Evolutionary conservation across 1,140 invertebrate species (phyloP), one percentile per base, ranked within the genome.

Genomic region (Dufourea novaeangliae): DNA sequence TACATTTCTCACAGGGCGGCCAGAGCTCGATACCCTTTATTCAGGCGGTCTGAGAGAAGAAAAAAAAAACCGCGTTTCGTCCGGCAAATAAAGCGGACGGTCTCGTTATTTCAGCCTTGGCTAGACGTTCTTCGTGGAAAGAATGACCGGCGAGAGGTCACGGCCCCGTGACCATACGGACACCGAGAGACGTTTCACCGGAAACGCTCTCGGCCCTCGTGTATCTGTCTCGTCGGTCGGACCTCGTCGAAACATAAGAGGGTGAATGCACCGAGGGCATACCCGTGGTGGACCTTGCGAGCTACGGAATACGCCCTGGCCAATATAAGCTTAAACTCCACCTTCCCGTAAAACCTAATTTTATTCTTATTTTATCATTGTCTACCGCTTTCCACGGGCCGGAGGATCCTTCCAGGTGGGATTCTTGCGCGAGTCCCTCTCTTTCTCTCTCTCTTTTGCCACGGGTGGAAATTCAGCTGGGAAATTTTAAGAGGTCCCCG

Each of bases 291-390:
- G 69, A 79, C 62, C 71, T 52, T 70, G 75, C 59, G 62, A 57
- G 72, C n/a, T n/a, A 70, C 29, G 61, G 25, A 74, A 78, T 84
- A 83, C 70, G 62, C 77, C 72, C 59, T 63, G n/a, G 78, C 70
- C 85, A 87, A 87, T 88, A 87, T 88, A 88, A 88, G 80, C 79
- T 74, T 32, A 29, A 62, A 62, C 63, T 72, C 71, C 69, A 67
- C 68, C 74, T 67, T 4, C 69, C 82, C 84, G 82, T 85, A 86
- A 86, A 86, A 82, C 83, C 77, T 81, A 85, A 88, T 87, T 87
- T 87, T 84, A 86, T 86, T 86, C 86, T 88, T 86, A 87, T 88
- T 87, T 88, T 82, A 83, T 88, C 82, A 86, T 88, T 85, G 77
- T 84, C 80, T 68, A 52, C 20, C n/a, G 22, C 34, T 37, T 10